Base-by-base conservation (phyloP, 2,797 vertebrate species). In the Gallinago stenura region DNA sequence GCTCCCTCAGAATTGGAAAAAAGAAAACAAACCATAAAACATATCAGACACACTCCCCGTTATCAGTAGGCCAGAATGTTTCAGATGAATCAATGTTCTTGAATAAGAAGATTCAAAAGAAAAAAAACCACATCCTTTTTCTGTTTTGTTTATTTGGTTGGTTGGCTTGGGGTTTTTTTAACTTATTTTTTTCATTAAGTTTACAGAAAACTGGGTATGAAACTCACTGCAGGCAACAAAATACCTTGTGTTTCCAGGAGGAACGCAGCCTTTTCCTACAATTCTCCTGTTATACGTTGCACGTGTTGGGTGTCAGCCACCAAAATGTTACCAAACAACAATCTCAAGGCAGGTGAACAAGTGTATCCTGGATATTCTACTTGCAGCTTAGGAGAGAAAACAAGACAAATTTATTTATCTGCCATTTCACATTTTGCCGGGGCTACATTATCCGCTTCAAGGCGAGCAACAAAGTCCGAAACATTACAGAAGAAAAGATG, bases 351-450 rank as follows among this genome's bases (percentile, higher is more conserved):
- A 54, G 35, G 53, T 71, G 39, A 91, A 91, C 81, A 93, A 90
- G 78, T 76, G 35, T 83, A 76, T 64, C 24, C 8, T 57, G 56
- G 51, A 25, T 81, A 57, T 43, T 62, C 15, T n/a, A 73, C 30
- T 28, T 93, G 65, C 35, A 93, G 3, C 24, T 20, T 70, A 50
- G 31, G 35, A 89, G 46, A 69, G 9, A 80, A 90, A 97, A 76
- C 77, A 93, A 91, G 87, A 88, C 58, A 93, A 95, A 93, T 94
- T 93, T 93, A 84, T 94, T 92, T 87, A 82, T 91, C 90, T 95
- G 80, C 65, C 92, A 69, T 90, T 96, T 91, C 77, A 91, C 61
- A 93, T 97, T 96, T 95, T 91, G 35, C 39, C 81, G 45, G 33
- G 57, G 54, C 85, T 96, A 91, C 46, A 78, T 87, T 97, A 97